Evolutionary conservation across 2,113 vertebrate species (phyloP), one percentile per base, ranked within the genome.

Genomic region (Eulemur macaco): DNA sequence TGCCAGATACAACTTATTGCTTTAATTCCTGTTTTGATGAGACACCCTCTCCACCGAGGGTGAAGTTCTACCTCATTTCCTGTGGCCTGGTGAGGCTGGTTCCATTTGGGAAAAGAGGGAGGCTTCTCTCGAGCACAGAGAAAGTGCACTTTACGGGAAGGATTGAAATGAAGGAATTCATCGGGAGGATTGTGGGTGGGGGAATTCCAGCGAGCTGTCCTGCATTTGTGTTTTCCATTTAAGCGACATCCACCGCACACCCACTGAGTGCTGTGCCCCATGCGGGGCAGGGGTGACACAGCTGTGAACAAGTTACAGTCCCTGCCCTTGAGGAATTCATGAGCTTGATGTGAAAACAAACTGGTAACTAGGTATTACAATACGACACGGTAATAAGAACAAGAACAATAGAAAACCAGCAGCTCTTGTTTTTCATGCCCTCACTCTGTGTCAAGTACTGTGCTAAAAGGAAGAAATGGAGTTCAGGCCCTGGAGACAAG

Each of bases 11-110:
- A 95, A 96, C n/a, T 80, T 58, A 78, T 4, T 10, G 86, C 92
- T 97, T 91, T 88, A 89, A 92, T 97, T 96, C 83, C 64, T 78
- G 34, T 68, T 78, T 88, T 37, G 58, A 96, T 71, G 86, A 92
- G 82, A 71, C 25, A 11, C 47, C 88, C 71, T 86, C 76, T 81
- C 58, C 88, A 12, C 68, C 1, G 23, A 63, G 73, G 77, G 29
- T 1, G 52, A 76, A 25, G 37, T 80, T 82, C 96, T 42, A 1
- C 56, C 56, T 92, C 64, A 8, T 58, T 56, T 85, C 68, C 84
- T 58, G 45, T 15, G 27, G 74, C 66, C 69, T n/a, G 45, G 15
- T 4, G 23, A 34, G 31, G 39, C 25, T 58, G 8, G n/a, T 17
- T 69, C 47, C 18, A 1, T 39, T 42, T 78, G 42, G 71, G 54